These are phyloP conservation scores for Stegastes partitus DNA, from an alignment of 2,113 vertebrate genomes.

Conservation along the genomic window DNA sequence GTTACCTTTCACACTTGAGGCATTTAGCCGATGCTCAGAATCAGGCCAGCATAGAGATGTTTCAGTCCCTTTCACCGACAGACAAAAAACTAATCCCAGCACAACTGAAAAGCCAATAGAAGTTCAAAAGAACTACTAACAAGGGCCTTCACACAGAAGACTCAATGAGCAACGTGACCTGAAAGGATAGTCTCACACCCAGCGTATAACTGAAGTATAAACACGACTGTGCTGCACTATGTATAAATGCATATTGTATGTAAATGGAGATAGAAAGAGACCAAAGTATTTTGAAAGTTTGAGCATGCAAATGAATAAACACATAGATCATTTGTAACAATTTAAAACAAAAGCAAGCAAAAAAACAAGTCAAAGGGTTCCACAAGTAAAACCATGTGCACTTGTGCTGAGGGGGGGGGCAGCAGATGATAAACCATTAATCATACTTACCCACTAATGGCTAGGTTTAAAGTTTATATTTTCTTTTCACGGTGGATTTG, in stretches of 20 bases:
- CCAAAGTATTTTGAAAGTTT: not conserved
- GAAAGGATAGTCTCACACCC: slow-evolving; percentile 4
- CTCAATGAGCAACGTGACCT: slow-evolving; percentile 2
- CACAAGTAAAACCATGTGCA: not conserved
- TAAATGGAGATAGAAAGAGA: not conserved
- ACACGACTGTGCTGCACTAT: not conserved
- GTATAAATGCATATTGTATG: not conserved
- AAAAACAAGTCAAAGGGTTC: slow-evolving; percentile 24
- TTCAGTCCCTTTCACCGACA: slow-evolving; percentile 12
- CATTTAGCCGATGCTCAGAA: slow-evolving; percentile 29
- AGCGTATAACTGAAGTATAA: not conserved
- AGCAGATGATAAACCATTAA: slow-evolving; percentile 27
- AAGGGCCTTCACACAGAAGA: not conserved
- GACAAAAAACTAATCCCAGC: slow-evolving; percentile 11
- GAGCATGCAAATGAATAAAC: slow-evolving; percentile 24
- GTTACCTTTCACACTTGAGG: slow-evolving; percentile 45
- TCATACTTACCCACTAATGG: slow-evolving; percentile 44
- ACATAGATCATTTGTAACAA: slow-evolving; percentile 28
- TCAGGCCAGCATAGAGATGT: slow-evolving; percentile 15
- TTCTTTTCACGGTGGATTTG: slow-evolving; percentile 26
- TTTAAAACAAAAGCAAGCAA: slow-evolving; percentile 15
- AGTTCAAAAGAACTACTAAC: not conserved
- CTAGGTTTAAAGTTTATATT: slow-evolving; percentile 26
- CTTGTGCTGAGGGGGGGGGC: not conserved
- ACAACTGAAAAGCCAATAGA: slow-evolving; percentile 20